A percentile compares a stretch with the other conserved stretches of the same genome.
Conservation (phyloP, 2,888 invertebrate species). For the Lepidocyrtoides sp. region DNA sequence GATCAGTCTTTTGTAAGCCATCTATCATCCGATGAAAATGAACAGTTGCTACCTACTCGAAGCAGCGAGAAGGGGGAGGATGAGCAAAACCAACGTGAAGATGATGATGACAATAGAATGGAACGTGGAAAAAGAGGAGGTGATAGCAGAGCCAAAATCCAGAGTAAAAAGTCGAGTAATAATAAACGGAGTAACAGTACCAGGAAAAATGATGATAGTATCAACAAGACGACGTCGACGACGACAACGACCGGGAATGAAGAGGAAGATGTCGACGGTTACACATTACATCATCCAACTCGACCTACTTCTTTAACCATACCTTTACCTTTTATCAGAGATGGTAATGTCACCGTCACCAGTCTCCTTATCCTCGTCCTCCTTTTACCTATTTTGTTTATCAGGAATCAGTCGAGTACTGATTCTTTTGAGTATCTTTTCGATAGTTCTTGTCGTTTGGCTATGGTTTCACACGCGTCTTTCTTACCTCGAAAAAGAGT, state of each 20-base stretch:
- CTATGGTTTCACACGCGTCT: constrained; percentile 81
- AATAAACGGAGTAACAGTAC: constrained; percentile 16
- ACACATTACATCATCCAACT: constrained; percentile 8
- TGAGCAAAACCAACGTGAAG: no score
- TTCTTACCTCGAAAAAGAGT: constrained; percentile 67
- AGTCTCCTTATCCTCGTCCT: constrained; percentile 29
- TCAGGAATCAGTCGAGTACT: constrained; percentile 68
- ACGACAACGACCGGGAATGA: constrained; percentile 29
- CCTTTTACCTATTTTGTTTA: constrained; percentile 61
- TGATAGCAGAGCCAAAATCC: constrained; percentile 7
- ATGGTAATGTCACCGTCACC: constrained; percentile 42
- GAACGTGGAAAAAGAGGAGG: not conserved
- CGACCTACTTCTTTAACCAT: constrained; percentile 65
- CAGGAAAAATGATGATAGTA: constrained; percentile 17
- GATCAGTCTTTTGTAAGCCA: constrained; percentile 61
- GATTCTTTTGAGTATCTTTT: constrained; percentile 73
- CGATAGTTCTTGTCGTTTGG: constrained; percentile 64
- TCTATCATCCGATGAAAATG: constrained; percentile 73
- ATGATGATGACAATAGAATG: no score
- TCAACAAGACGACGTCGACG: constrained; percentile 18
- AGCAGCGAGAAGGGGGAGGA: not conserved
- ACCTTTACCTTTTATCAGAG: constrained; percentile 47
- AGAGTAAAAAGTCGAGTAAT: constrained; percentile 33
- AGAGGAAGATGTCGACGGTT: not conserved
- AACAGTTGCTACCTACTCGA: constrained; percentile 53